Base-by-base conservation (phyloP, 2,113 vertebrate species). In the Pseudopipra pipra region DNA sequence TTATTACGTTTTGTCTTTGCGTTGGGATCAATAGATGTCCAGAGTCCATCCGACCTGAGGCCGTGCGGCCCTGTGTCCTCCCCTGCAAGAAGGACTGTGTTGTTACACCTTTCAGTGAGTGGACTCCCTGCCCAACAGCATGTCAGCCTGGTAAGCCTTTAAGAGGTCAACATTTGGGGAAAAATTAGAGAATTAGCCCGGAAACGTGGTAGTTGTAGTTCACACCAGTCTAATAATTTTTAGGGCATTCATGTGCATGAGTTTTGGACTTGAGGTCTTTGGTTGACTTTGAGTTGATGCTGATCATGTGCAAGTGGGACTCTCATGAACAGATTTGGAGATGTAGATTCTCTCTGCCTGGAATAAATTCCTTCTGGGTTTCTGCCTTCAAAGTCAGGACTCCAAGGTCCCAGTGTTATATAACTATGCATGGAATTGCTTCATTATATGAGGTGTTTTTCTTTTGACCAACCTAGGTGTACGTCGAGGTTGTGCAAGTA, bases 51-150 rank as follows among this genome's bases (percentile, higher is more conserved):
- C 98, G 98, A 31, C 99, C 98, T 0, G 98, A 99, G 97, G 97
- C 97, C 0, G 58, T 97, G 65, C 98, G 96, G 7, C 97, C 98
- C 2, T 99, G 99, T 93, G 96, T 97, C n/a, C 98, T 99, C 8
- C 98, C 98, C 22, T 99, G 99, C 97, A 98, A 97, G 97, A 99
- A 95, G 81, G 98, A 99, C 96, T 99, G 99, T 62, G 16, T 98
- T 10, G 99, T 99, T 59, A 99, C 99, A 0, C 98, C 98, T 31
- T 99, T 99, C 98, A 99, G 99, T 19, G 99, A 99, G 97, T 99
- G 99, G 99, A 99, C 98, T 3, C 91, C 83, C 65, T 99, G 99
- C 86, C 99, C 99, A 1, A 97, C 96, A 35, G 68, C 91, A 22
- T 99, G 99, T 81, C 97, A 98, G 30, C 97, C 98, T 97, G 99